Evolutionary conservation across 2,797 vertebrate species (phyloP).

Genomic region (Mastacembelus armatus): DNA sequence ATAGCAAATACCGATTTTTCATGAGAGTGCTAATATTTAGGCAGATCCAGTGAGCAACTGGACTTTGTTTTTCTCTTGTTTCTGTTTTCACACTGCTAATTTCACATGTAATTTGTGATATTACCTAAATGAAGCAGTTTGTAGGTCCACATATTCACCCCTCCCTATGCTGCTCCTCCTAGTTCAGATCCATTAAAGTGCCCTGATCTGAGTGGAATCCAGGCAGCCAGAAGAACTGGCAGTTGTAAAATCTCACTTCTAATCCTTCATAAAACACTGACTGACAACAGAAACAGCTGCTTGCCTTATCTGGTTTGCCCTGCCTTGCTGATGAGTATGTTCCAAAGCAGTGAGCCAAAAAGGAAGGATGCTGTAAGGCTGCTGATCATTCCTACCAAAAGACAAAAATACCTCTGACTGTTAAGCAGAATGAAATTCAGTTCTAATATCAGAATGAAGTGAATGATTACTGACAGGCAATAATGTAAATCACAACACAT

Average conservation of each 20-base stretch:
- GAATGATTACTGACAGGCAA: neutral
- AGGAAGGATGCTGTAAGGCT: neutral
- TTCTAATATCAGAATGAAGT: neutral
- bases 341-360: conserved; percentile 43
- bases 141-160: neutral
- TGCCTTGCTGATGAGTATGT: conserved; percentile 35
- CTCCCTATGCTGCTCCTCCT: neutral
- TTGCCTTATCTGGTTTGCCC: conserved; percentile 24
- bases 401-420: conserved; percentile 16
- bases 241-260: conserved; percentile 66
- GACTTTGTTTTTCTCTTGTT: too few relatives aligned
- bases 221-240: conserved; percentile 37
- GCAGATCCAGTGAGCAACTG: too few relatives aligned
- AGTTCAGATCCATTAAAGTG: conserved; percentile 24
- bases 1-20: too few relatives aligned
- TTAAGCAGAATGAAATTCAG: neutral
- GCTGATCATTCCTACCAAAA: conserved; percentile 13
- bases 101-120: neutral
- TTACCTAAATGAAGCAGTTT: neutral
- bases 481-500: neutral
- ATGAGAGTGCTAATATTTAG: too few relatives aligned
- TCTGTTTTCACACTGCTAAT: neutral
- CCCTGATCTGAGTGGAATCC: conserved; percentile 34
- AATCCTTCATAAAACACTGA: conserved; percentile 73
- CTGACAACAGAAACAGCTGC: conserved; percentile 74